Evolutionary conservation across 2,888 invertebrate genomes (phyloP), one percentile per base, ranked within the genome.

Genomic region (Kuschelorhynchus macadamiae): DNA sequence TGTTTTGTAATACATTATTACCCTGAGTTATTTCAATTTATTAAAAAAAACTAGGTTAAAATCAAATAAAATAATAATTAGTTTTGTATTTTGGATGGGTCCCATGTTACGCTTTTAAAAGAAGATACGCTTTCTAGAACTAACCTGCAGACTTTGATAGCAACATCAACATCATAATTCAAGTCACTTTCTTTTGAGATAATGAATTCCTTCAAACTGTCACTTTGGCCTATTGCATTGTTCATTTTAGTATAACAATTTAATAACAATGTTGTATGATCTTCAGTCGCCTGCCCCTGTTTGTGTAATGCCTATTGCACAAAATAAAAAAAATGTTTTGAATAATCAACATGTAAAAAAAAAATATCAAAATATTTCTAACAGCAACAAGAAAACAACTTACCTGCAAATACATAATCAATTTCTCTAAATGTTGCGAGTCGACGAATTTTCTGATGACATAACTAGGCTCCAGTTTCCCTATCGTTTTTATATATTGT

Each of bases 401-500:
- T 25, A 25, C 25, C 84, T 97, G 94, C 53, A 99, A 85, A 83
- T 99, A 99, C 64, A 90, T 90, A 0, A 96, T 94, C 70, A 99
- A 85, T 73, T 94, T 93, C 77, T 94, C 92, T 70, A 98, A 91
- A 76, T 97, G 92, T 61, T 97, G 91, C 0, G 97, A 95, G 82
- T 97, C 96, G 39, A 98, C 86, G 79, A 98, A 97, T 86, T 96
- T 96, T 72, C 95, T 87, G 67, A 99, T 98, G 0, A 99, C 96
- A 80, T 97, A 97, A 0, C 97, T 98, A 0, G 98, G 96, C 80
- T 98, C 97, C 4, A 98, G 84, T 83, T 92, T 92, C 17, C 97
- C 97, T 69, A 99, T 97, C 0, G 99, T 98, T 85, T 95, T 95
- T 41, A 95, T 92, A 81, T 98, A 99, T 82, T 98, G 97, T 49